A percentile compares a stretch with the other conserved stretches of the same genome.
These are phyloP conservation scores for Trematomus loennbergii DNA, from an alignment of 2,113 vertebrate genomes.

Conservation along the genomic window DNA sequence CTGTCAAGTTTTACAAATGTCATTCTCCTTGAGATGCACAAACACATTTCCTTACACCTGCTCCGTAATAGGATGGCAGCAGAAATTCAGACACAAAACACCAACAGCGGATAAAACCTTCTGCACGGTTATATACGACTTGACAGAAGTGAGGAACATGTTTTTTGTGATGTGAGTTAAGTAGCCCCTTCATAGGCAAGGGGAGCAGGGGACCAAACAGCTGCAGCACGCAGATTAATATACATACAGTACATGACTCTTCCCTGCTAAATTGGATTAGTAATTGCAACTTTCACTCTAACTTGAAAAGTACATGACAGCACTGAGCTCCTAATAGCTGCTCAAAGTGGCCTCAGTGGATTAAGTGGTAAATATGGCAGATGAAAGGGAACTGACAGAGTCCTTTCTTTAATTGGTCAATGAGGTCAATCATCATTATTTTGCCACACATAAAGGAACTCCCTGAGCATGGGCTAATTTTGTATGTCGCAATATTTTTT, in stretches of 20 bases:
- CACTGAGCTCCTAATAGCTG: slow-evolving; percentile 61
- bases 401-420: slow-evolving; percentile 26
- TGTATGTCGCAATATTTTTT: background rate
- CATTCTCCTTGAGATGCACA: background rate
- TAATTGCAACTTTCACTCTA: slow-evolving; percentile 60
- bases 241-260: slow-evolving; percentile 38
- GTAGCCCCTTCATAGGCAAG: slow-evolving; percentile 12
- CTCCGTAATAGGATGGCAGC: background rate
- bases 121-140: background rate
- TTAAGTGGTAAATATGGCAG: slow-evolving; percentile 69
- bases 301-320: slow-evolving; percentile 62
- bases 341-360: slow-evolving; percentile 59
- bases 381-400: slow-evolving; percentile 54
- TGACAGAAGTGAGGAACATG: background rate
- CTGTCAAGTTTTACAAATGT: slow-evolving; percentile 1
- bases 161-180: background rate
- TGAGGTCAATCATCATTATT: slow-evolving; percentile 22
- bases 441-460: slow-evolving; percentile 9
- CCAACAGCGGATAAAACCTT: background rate
- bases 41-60: background rate
- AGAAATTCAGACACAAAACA: background rate
- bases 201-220: slow-evolving; percentile 20
- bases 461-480: background rate
- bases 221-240: slow-evolving; percentile 62
- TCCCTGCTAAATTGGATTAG: slow-evolving; percentile 73